These are phyloP conservation scores for Lepidonotus clava DNA, from an alignment of 2,888 invertebrate genomes.

Conservation along the genomic window DNA sequence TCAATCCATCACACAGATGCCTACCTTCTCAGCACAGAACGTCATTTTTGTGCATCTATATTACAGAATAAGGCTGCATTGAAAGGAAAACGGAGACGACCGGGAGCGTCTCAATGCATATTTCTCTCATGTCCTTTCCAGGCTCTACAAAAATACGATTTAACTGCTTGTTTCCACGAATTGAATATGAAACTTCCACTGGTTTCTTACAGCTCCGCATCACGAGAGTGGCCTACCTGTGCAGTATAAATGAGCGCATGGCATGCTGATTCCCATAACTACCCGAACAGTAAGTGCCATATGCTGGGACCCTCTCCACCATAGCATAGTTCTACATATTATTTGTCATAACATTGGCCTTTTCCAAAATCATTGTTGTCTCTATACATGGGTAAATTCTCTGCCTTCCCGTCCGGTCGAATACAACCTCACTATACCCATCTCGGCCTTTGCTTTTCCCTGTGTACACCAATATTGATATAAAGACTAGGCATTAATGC, in stretches of 20 bases:
- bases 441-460: neutral
- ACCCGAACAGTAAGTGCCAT: neutral
- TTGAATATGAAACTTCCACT: neutral
- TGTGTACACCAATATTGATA: constrained; percentile 37
- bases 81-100: no score
- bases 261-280: neutral
- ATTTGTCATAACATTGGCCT: neutral
- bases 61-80: no score
- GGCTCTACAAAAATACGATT: neutral
- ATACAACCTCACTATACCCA: no score
- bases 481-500: constrained; percentile 18
- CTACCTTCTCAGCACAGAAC: no score
- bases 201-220: neutral
- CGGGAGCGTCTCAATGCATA: neutral
- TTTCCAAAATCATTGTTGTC: neutral
- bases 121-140: neutral
- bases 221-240: constrained; percentile 11
- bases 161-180: neutral
- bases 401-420: no score
- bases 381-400: neutral
- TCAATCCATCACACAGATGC: no score
- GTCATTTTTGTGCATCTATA: no score
- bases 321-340: neutral
- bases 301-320: neutral
- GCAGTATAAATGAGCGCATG: neutral